Base-by-base conservation (phyloP, 2,888 invertebrate species). In the Tupiocoris notatus region DNA sequence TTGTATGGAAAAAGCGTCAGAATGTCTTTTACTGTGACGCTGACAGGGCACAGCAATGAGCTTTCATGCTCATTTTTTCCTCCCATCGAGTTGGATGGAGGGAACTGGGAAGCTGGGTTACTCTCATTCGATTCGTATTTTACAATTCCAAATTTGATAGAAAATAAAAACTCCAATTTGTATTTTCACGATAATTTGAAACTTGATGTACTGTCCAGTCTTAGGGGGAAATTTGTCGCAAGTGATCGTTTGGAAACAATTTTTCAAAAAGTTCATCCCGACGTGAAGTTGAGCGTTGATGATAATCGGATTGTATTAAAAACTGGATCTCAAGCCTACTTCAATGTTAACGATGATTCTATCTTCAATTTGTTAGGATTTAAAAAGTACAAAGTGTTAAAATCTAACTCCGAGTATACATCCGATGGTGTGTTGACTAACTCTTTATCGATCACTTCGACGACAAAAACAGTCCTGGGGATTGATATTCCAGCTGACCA, bases 71-170 rank as follows among this genome's bases (percentile, higher is more conserved):
- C 18, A 65, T 65, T n/a, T 23, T 65, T 68, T 68, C 68, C 68
- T 17, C 20, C 68, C 12, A 57, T 56, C 24, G 39, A 25, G 12
- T 22, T 68, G 21, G 68, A 68, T 20, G 68, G 56, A 2, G 54
- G 57, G 12, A 17, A 68, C 54, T 73, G 71, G 71, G 71, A 57
- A 18, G 62, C 57, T 16, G 71, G 71, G 2, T n/a, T 73, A 0
- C 59, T 61, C 2, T 73, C 71, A 24, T 71, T 71, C 25, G 71
- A 25, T 1, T 66, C 70, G 16, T 70, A 59, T 59, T 24, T 59
- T 12, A 57, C 70, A 17, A 70, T 70, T n/a, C 70, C 59, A 17
- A 70, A 59, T 17, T 12, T 70, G 1, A 18, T 65, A 16, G 65
- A 65, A 20, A 1, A 1, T 17, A 20, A 18, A 1, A 65, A 65